These are phyloP conservation scores for Pangasius mekongensis DNA, from an alignment of 2,797 vertebrate species.

Conservation along the genomic window DNA sequence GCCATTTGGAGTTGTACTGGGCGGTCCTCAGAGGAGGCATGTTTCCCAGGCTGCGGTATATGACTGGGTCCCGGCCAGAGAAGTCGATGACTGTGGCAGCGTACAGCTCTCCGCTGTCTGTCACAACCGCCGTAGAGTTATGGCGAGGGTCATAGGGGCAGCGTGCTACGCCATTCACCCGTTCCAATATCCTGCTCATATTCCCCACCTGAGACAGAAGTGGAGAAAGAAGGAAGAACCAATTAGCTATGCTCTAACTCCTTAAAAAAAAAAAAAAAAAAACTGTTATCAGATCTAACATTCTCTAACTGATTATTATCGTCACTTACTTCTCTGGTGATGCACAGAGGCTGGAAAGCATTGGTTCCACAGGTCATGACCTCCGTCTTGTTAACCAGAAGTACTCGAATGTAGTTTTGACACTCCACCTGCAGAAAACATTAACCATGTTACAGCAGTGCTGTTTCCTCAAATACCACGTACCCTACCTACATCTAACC, in stretches of 20 bases:
- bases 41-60: conserved; percentile 95
- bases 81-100: conserved; percentile 98
- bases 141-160: conserved; percentile 96
- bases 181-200: conserved; percentile 89
- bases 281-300: background rate
- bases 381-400: conserved; percentile 91
- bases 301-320: background rate
- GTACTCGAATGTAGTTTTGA: conserved; percentile 95
- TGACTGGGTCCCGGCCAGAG: conserved; percentile 95
- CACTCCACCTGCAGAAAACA: conserved; percentile 84
- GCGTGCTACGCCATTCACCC: conserved; percentile 93
- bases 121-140: conserved; percentile 96
- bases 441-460: conserved; percentile 11
- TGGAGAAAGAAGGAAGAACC: background rate
- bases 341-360: conserved; percentile 93
- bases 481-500: background rate
- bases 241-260: conserved; percentile 4
- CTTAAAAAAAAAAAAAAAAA: background rate
- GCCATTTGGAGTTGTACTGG: conserved; percentile 99
- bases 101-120: conserved; percentile 92
- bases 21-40: conserved; percentile 93
- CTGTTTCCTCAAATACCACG: conserved; percentile 9
- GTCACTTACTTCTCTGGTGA: conserved; percentile 85
- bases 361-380: conserved; percentile 97
- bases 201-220: conserved; percentile 85